Conservation (phyloP, 2,888 invertebrate species). For the Vesta saturnalis region DNA sequence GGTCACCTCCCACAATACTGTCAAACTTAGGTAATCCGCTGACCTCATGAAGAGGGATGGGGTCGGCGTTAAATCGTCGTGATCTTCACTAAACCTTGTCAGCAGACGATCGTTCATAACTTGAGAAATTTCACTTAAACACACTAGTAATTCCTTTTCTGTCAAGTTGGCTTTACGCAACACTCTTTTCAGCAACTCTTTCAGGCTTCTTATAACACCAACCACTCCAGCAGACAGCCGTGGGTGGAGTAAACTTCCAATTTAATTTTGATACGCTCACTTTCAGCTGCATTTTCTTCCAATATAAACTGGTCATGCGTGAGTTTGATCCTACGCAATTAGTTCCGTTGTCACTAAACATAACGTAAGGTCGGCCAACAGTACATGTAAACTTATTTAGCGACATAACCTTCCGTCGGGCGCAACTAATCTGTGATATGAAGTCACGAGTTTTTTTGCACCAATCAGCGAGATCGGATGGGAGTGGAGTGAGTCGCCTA, state of each 20-base stretch:
- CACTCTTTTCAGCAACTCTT: background rate
- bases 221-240: background rate
- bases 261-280: background rate
- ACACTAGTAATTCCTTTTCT: no score
- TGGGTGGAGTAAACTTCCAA: background rate
- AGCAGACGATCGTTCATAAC: slow-evolving; percentile 3
- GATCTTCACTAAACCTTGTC: background rate
- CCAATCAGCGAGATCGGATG: no score
- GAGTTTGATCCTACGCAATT: background rate
- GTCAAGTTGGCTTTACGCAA: background rate
- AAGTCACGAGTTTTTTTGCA: no score
- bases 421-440: no score
- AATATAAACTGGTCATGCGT: background rate
- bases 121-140: background rate
- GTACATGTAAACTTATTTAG: no score
- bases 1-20: background rate
- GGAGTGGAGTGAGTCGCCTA: no score
- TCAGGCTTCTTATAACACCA: background rate
- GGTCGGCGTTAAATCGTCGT: slow-evolving; percentile 4
- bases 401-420: no score
- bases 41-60: background rate
- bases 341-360: background rate
- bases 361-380: no score
- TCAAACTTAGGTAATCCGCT: background rate
- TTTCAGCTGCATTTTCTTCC: background rate